phyloP scores from a whole-genome alignment of 30 jellyfish, hydroid and myxozoan species.

The Catostylus mosaicus region DNA sequence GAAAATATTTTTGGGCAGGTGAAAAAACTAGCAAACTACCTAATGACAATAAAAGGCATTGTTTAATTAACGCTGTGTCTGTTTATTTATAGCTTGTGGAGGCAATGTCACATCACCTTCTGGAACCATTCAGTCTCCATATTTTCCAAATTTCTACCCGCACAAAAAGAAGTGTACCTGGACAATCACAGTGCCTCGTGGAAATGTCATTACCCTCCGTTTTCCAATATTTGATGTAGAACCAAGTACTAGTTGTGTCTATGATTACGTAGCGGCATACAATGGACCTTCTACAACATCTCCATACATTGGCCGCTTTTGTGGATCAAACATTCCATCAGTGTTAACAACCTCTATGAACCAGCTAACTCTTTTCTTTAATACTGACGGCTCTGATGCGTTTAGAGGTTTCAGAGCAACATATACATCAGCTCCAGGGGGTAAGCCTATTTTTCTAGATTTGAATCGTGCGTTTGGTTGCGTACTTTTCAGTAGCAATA shows the following conservation, averaged over 20 bases:
- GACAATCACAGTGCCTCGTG: conserved; percentile 59
- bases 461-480: no score
- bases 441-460: conserved; percentile 8
- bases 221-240: conserved; percentile 68
- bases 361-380: conserved; percentile 36
- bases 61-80: not conserved
- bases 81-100: conserved; percentile 63
- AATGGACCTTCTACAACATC: conserved; percentile 63
- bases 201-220: conserved; percentile 49
- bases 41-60: not conserved
- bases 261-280: conserved; percentile 67
- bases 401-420: conserved; percentile 66
- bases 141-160: conserved; percentile 74
- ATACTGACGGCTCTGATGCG: conserved; percentile 69
- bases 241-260: conserved; percentile 51
- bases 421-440: conserved; percentile 60
- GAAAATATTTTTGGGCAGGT: no score
- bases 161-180: conserved; percentile 69
- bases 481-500: not conserved
- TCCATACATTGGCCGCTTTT: conserved; percentile 55
- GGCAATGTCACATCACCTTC: conserved; percentile 64
- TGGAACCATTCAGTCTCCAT: conserved; percentile 70
- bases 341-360: conserved; percentile 59
- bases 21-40: no score
- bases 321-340: conserved; percentile 57